These are phyloP conservation scores for Lysandra bellargus DNA, from an alignment of 2,888 invertebrate genomes.

Conservation along the genomic window DNA sequence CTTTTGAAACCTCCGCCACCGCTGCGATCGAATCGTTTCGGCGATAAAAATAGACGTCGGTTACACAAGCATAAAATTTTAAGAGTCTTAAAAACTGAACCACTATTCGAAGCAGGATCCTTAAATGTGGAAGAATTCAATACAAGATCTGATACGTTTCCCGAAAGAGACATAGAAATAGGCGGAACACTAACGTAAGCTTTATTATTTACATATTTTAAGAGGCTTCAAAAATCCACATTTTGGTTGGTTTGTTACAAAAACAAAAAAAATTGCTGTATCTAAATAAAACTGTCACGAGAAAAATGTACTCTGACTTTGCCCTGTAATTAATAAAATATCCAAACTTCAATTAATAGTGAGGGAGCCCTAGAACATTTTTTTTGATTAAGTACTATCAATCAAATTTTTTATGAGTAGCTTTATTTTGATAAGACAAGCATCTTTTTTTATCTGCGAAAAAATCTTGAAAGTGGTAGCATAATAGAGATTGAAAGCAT, in stretches of 20 bases:
- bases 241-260: not conserved
- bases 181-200: not conserved
- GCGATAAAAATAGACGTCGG: slow-evolving; percentile 56
- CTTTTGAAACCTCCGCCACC: slow-evolving; percentile 71
- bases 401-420: too few species aligned
- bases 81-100: slow-evolving; percentile 61
- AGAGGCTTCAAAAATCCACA: too few species aligned
- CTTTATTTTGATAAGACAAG: too few species aligned
- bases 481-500: too few species aligned
- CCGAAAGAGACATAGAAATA: slow-evolving; percentile 12
- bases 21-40: slow-evolving; percentile 51
- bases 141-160: slow-evolving; percentile 48
- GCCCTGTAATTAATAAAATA: not conserved
- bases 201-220: not conserved
- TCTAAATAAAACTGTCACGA: not conserved
- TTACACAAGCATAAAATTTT: slow-evolving; percentile 56
- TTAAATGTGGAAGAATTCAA: slow-evolving; percentile 51
- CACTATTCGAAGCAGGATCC: slow-evolving; percentile 61
- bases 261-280: not conserved
- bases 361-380: too few species aligned
- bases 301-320: not conserved
- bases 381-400: too few species aligned
- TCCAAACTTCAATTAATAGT: not conserved
- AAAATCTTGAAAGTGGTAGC: too few species aligned
- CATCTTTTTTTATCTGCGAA: too few species aligned